Conservation (phyloP, 2,888 invertebrate genomes). For the Acrobeloides nanus region DNA sequence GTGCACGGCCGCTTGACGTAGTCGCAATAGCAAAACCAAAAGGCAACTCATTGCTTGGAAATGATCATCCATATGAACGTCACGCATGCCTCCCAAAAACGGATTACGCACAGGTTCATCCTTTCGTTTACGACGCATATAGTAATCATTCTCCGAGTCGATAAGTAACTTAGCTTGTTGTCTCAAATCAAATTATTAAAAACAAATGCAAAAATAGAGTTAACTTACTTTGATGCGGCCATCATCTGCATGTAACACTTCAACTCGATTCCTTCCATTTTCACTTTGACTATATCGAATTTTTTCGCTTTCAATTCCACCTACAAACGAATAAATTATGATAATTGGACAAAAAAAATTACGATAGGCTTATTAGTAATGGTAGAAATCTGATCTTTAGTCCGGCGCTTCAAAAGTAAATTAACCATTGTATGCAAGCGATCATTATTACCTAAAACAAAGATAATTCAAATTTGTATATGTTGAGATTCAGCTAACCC, state of each 20-base stretch:
- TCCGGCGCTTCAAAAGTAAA: constrained; percentile 75
- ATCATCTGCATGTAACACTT: constrained; percentile 50
- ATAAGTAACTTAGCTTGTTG: constrained; percentile 14
- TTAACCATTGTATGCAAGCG: constrained; percentile 78
- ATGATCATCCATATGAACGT: constrained; percentile 17
- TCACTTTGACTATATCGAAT: constrained; percentile 47
- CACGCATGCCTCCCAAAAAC: constrained; percentile 19
- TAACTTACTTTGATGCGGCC: constrained; percentile 34
- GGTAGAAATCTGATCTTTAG: constrained; percentile 66
- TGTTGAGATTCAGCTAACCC: not conserved
- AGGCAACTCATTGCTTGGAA: constrained; percentile 41
- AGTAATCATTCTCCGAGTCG: constrained; percentile 25
- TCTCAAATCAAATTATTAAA: constrained; percentile 12
- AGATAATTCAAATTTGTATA: not conserved
- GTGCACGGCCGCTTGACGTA: constrained; percentile 83
- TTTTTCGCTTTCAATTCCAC: constrained; percentile 48
- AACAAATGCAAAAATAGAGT: no score
- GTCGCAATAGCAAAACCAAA: constrained; percentile 71
- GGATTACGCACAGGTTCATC: not conserved
- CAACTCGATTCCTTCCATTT: constrained; percentile 50
- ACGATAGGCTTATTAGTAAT: constrained; percentile 53
- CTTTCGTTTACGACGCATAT: constrained; percentile 13
- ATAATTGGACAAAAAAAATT: constrained; percentile 6
- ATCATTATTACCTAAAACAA: constrained; percentile 53
- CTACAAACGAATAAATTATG: constrained; percentile 10